Evolutionary conservation across 2,888 invertebrate species (phyloP), one percentile per base, ranked within the genome.

Genomic region (Halictus quadricinctus): DNA sequence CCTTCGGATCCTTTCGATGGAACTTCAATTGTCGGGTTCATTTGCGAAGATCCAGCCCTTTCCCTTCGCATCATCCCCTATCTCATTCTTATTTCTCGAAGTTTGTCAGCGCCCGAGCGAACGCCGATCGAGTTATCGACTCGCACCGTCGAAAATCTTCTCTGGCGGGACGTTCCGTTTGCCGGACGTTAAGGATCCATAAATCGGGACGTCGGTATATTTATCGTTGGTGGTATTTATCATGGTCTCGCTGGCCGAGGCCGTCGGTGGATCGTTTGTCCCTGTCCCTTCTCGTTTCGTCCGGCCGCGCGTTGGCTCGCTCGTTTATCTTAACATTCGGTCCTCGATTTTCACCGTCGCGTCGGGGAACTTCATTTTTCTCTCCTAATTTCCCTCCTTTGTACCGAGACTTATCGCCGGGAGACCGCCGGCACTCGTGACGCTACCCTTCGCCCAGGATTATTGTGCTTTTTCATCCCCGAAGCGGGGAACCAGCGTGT

Each of bases 201-300:
- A 70, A 70, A 43, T 70, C n/a, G 18, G 64, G 36, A 72, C 73
- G 43, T 50, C 15, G 21, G 73, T 80, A 76, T 74, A 78, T 80
- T 78, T 78, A 76, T 86, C 81, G 79, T 69, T 76, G 43, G 21
- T 25, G 85, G 81, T 83, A 84, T 88, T 82, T 85, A 75, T 83
- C 79, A 79, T 75, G 29, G 77, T 46, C 77, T 72, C 76, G 72
- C 74, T 66, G 50, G 50, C 78, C 25, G 84, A 76, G 79, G 80
- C 87, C 73, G 58, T 58, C 58, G 58, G 1, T 74, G 43, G 54
- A 81, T 69, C 78, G 78, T 87, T 80, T 76, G 72, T 83, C 81
- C 73, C 74, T 66, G 80, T 77, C 50, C 60, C 29, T 79, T 36
- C 50, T 36, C 77, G 43, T 69, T 54, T 79, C 81, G 70, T 50